Base-by-base conservation (phyloP, 1,140 invertebrate genomes). In the Drosophila sechellia region DNA sequence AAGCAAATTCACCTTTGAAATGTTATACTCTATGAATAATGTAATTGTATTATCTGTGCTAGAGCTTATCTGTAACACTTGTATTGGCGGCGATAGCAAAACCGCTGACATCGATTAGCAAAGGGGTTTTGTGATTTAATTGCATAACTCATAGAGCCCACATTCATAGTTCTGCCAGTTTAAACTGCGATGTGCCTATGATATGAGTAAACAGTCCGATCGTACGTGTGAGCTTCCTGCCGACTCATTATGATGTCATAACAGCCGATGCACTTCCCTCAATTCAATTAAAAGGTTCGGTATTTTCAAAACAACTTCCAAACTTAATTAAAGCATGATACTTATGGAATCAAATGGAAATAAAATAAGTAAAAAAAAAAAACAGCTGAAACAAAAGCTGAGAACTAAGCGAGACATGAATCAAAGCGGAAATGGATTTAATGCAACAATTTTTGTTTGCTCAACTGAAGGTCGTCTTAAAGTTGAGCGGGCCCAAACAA, bases 371-470 rank as follows among this genome's bases (percentile, higher is more conserved):
- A 46, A 35, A 39, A 57, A 31, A 27, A 46, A 27, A 39, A 57
- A 31, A 27, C n/a, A 45, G 50, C 22, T 17, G 11, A 57, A 48
- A 53, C 22, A 75, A 60, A 49, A 57, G 34, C 50, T 25, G 25
- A 55, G 53, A 64, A 54, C 70, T 74, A 56, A 53, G 43, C 73
- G 40, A 50, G 22, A 40, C 43, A 63, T 71, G 83, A 86, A 75
- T 71, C 68, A 68, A 86, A 86, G 81, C 81, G 81, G 81, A 86
- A 86, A 81, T 74, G 57, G 42, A 69, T 79, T 81, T 70, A 86
- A 60, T 85, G 55, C 54, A 60, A 65, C 78, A 72, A 60, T 72
- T 34, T 39, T 54, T 55, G 72, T 86, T 74, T 81, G 57, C 53
- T 81, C 40, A 74, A 61, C 69, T 79, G 83, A 81, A 86, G 81